These are phyloP conservation scores for Trissolcus basalis DNA, from an alignment of 1,140 invertebrate species.

Conservation along the genomic window DNA sequence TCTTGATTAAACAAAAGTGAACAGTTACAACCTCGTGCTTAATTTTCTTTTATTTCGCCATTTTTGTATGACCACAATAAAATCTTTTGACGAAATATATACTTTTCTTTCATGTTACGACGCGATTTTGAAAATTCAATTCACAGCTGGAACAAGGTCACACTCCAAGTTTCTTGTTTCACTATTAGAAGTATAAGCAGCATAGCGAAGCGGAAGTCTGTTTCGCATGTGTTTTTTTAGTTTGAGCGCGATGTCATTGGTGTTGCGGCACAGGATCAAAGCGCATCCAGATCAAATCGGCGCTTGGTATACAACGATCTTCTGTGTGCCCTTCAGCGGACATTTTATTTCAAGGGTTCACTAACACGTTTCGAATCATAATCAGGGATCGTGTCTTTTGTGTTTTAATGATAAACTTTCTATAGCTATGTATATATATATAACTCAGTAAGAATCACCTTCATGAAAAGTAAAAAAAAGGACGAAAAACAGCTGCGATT, in stretches of 20 bases:
- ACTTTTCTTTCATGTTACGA: no score
- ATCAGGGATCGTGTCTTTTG: constrained; percentile 58
- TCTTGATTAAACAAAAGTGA: no score
- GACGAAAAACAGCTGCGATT: not conserved
- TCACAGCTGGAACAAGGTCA: constrained; percentile 27
- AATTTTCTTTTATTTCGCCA: no score
- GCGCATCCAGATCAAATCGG: constrained; percentile 63
- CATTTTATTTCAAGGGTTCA: constrained; percentile 61
- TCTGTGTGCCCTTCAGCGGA: constrained; percentile 65
- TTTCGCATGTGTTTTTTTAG: constrained; percentile 59
- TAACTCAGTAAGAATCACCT: not conserved
- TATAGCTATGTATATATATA: not conserved
- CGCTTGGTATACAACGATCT: constrained; percentile 56
- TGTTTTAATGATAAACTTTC: constrained; percentile 23
- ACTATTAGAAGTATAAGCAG: constrained; percentile 60
- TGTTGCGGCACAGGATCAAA: constrained; percentile 66
- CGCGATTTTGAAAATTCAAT: no score
- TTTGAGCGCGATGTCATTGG: constrained; percentile 44
- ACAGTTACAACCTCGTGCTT: no score
- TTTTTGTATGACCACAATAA: no score
- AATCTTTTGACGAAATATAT: no score
- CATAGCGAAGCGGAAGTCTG: constrained; percentile 63
- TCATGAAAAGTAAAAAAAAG: constrained; percentile 6
- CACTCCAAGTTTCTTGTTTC: constrained; percentile 59
- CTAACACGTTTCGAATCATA: constrained; percentile 66